Conservation (phyloP, 2,888 invertebrate genomes). For the Anthrax anthrax region DNA sequence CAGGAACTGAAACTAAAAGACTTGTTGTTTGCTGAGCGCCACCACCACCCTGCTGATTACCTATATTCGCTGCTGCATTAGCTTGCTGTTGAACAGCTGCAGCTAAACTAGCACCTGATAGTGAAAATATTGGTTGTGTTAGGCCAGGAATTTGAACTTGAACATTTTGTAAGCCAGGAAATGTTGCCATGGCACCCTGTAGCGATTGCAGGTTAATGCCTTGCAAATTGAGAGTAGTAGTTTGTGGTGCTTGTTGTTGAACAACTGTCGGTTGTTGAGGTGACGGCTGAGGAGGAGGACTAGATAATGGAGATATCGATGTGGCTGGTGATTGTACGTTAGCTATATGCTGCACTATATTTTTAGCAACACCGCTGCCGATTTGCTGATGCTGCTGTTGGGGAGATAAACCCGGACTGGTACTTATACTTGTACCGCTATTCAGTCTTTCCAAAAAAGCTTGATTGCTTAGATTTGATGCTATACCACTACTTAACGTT, state of each 20-base stretch:
- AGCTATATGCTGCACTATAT: conserved; percentile 21
- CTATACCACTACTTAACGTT: conserved; percentile 19
- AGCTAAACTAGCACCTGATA: conserved; percentile 48
- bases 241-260: conserved; percentile 25
- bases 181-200: conserved; percentile 40
- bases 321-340: conserved; percentile 28
- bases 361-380: conserved; percentile 17
- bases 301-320: conserved; percentile 44
- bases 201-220: conserved; percentile 58
- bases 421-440: conserved; percentile 20
- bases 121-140: conserved; percentile 66
- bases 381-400: conserved; percentile 20
- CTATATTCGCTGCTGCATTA: not conserved
- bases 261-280: conserved; percentile 13
- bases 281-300: conserved; percentile 36
- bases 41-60: conserved; percentile 11
- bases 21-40: conserved; percentile 35
- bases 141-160: conserved; percentile 73
- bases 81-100: conserved; percentile 26
- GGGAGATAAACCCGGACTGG: conserved; percentile 23
- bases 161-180: conserved; percentile 61
- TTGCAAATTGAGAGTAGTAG: conserved; percentile 43
- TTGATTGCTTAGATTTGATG: conserved; percentile 20
- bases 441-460: conserved; percentile 30
- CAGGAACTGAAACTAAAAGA: conserved; percentile 53